A percentile compares a stretch with the other conserved stretches of the same genome.
Conservation (phyloP, 2,888 invertebrate species). For the Pheosia tremula region DNA sequence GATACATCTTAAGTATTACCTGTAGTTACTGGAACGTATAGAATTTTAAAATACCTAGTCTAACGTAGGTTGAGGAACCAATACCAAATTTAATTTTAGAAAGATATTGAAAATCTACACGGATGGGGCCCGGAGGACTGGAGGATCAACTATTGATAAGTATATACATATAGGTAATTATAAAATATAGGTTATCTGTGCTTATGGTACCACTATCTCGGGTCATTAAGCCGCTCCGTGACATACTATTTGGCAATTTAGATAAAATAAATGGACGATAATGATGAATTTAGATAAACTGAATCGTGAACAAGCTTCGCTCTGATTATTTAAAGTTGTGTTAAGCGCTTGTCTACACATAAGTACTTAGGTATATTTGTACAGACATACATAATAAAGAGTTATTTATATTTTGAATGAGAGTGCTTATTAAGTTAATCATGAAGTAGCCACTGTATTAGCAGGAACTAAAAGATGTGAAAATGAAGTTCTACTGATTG, state of each 20-base stretch:
- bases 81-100: too few species aligned
- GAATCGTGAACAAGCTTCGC: constrained; percentile 5
- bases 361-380: too few species aligned
- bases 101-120: too few species aligned
- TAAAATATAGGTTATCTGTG: constrained; percentile 43
- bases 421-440: too few species aligned
- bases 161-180: constrained; percentile 3
- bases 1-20: too few species aligned
- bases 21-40: too few species aligned
- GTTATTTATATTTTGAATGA: too few species aligned
- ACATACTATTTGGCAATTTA: constrained; percentile 52
- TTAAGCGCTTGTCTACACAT: neutral
- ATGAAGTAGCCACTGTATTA: too few species aligned
- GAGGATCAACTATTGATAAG: neutral
- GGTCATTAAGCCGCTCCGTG: constrained; percentile 45
- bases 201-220: constrained; percentile 35
- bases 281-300: constrained; percentile 34
- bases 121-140: neutral
- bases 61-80: too few species aligned
- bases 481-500: too few species aligned
- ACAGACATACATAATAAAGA: neutral
- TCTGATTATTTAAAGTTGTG: neutral
- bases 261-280: constrained; percentile 48
- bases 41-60: too few species aligned
- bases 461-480: too few species aligned